Evolutionary conservation across 2,797 vertebrate species (phyloP), one percentile per base, ranked within the genome.

Genomic region (Cheirogaleus major): DNA sequence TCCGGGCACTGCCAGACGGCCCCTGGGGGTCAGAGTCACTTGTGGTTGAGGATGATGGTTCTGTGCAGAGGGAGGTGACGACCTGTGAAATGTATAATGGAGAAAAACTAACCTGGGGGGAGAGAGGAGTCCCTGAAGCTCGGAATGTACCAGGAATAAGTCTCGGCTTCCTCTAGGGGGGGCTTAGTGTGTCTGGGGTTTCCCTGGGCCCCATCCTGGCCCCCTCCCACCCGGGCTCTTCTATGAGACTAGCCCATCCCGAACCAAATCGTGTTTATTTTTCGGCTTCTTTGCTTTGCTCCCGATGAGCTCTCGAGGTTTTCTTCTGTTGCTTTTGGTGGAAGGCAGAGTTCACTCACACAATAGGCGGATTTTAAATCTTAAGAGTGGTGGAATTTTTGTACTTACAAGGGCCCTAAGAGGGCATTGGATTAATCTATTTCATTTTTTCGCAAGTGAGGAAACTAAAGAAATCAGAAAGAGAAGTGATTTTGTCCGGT

Each of bases 51-150:
- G 65, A 13, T 7, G n/a, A 2, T 30, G 63, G 11, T 41, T 61
- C 65, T 50, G 5, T 27, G 48, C 25, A 43, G 55, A 38, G 48
- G 23, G 52, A 25, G 50, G 48, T 48, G 15, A n/a, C 43, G 23
- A n/a, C 7, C 25, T 87, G 10, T 82, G 13, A 76, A 38, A 2
- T 73, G 4, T 23, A 8, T n/a, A 7, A 35, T 20, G 41, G 48
- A 67, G 67, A 75, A 52, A 65, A 43, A 35, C n/a, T n/a, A 17
- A 32, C 7, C 13, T 41, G 10, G 18, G 50, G 35, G 25, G 15
- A 32, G 41, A 52, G 32, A 4, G 14, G 11, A n/a, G 6, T 67
- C 3, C 4, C 43, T 27, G 11, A n/a, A 17, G 27, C 3, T 0
- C 55, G 32, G 25, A 2, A 4, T 48, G 15, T 5, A 23, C 50